Conservation (phyloP, 2,888 invertebrate genomes). For the Iphiclides podalirius region DNA sequence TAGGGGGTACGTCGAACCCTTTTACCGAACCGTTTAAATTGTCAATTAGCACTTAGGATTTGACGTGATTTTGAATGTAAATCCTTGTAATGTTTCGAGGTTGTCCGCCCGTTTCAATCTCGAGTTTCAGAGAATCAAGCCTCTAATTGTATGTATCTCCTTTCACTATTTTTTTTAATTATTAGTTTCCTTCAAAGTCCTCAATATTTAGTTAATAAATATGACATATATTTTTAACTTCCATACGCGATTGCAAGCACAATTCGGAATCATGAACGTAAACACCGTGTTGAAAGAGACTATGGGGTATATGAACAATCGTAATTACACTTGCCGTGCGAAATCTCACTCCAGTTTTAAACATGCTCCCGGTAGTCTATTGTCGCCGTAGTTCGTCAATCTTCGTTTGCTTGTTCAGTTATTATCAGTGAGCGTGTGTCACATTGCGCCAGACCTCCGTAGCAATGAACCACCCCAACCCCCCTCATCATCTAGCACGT, state of each 20-base stretch:
- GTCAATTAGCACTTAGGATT: constrained; percentile 24
- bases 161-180: background rate
- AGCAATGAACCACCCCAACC: constrained; percentile 19
- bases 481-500: constrained; percentile 12
- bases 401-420: constrained; percentile 20
- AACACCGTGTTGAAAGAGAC: too few species aligned
- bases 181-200: too few species aligned
- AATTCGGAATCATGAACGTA: too few species aligned
- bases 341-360: background rate
- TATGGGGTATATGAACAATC: background rate
- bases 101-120: constrained; percentile 6
- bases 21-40: constrained; percentile 23
- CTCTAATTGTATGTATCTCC: constrained; percentile 1
- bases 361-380: background rate
- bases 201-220: too few species aligned
- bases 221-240: background rate
- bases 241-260: background rate
- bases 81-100: constrained; percentile 15
- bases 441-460: constrained; percentile 23
- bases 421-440: constrained; percentile 32
- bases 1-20: constrained; percentile 20
- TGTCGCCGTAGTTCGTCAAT: background rate
- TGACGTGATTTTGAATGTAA: constrained; percentile 21
- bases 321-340: background rate
- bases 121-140: background rate